These are phyloP conservation scores for Limanda limanda DNA, from an alignment of 2,113 vertebrate genomes.

Conservation along the genomic window DNA sequence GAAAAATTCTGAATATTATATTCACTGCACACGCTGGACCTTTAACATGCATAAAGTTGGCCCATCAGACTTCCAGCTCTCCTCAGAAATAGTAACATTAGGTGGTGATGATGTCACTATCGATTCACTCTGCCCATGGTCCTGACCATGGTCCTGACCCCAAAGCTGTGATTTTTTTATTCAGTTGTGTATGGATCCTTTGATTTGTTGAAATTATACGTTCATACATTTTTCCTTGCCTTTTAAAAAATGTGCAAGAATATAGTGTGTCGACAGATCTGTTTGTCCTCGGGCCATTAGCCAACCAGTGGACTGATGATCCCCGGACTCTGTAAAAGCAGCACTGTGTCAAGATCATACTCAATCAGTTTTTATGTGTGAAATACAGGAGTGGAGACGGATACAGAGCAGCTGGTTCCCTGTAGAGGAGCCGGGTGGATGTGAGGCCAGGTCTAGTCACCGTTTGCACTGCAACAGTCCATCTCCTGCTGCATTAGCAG, in stretches of 20 bases:
- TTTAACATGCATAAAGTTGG: too few relatives aligned
- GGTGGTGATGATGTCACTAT: too few relatives aligned
- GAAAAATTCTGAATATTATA: too few relatives aligned
- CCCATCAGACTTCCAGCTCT: too few relatives aligned
- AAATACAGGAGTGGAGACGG: conserved; percentile 36
- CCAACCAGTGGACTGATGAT: conserved; percentile 47
- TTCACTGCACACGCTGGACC: too few relatives aligned
- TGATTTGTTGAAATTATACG: too few relatives aligned
- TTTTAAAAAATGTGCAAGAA: background rate
- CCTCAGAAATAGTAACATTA: too few relatives aligned
- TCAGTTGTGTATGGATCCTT: too few relatives aligned
- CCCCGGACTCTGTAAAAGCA: conserved; percentile 59
- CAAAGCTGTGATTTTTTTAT: too few relatives aligned
- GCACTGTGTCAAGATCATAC: conserved; percentile 47
- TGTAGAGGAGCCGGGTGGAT: conserved; percentile 36
- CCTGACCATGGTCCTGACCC: too few relatives aligned
- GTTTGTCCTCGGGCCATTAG: conserved; percentile 55
- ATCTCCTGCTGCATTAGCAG: conserved; percentile 32
- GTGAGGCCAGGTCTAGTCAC: conserved; percentile 40
- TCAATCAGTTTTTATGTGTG: conserved; percentile 37
- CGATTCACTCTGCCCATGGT: too few relatives aligned
- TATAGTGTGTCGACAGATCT: conserved; percentile 21
- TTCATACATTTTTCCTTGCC: background rate
- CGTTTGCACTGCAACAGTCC: conserved; percentile 36
- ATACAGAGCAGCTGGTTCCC: conserved; percentile 33